These are phyloP conservation scores for Parauchenoglanis ngamensis DNA, from an alignment of 2,797 vertebrate genomes.

Conservation along the genomic window DNA sequence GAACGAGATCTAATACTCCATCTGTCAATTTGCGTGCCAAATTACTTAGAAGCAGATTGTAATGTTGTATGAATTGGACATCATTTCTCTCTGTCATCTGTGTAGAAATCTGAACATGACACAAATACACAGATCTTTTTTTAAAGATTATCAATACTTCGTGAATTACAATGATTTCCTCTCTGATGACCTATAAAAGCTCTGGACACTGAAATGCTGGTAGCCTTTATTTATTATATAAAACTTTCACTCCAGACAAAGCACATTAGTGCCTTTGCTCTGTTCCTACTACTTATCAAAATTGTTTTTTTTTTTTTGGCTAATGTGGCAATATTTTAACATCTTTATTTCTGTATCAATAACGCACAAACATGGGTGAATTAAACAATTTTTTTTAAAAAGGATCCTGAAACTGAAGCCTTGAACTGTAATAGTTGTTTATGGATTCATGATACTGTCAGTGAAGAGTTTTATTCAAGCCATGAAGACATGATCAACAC, in stretches of 20 bases:
- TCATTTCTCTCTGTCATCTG: neutral
- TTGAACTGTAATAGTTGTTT: conserved; percentile 3
- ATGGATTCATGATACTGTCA: neutral
- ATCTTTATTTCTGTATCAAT: conserved; percentile 26
- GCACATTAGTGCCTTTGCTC: conserved; percentile 51
- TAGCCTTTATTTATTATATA: conserved; percentile 45
- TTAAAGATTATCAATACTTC: conserved; percentile 2
- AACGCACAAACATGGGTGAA: conserved; percentile 50
- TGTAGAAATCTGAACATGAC: neutral
- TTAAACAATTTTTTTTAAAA: conserved; percentile 13
- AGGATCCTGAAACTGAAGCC: neutral
- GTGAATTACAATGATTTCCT: conserved; percentile 14
- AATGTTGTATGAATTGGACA: neutral
- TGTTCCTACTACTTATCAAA: conserved; percentile 31
- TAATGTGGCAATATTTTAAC: conserved; percentile 17
- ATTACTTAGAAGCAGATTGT: conserved; percentile 1
- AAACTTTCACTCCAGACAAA: conserved; percentile 50
- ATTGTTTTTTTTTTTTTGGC: neutral
- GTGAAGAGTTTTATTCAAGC: conserved; percentile 1
- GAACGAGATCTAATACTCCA: neutral
- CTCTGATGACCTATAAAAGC: conserved; percentile 1
- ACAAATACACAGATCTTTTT: neutral
- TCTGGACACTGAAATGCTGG: conserved; percentile 20
- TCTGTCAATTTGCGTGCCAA: conserved; percentile 52
- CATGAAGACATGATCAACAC: neutral